phyloP scores from a whole-genome alignment of 1,140 invertebrate genomes.

The Thalassaphorura encarpata region DNA sequence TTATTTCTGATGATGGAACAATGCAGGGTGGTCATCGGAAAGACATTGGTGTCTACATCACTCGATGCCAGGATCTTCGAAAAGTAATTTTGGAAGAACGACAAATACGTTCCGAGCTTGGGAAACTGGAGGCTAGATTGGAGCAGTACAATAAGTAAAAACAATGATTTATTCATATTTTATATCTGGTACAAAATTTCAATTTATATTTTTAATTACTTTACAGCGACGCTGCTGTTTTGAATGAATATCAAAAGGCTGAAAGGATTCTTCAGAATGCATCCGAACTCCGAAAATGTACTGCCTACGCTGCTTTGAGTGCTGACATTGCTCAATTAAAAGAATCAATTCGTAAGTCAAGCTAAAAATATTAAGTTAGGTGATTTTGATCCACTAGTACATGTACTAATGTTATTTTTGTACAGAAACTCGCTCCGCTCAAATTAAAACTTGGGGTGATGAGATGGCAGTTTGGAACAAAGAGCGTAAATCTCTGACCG shows the following conservation, averaged over 20 bases:
- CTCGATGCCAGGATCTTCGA: conserved; percentile 1
- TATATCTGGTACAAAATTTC: too few species aligned
- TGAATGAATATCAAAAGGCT: conserved; percentile 11
- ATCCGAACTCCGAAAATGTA: conserved; percentile 6
- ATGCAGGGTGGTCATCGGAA: conserved; percentile 53
- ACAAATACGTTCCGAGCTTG: neutral
- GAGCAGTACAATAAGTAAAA: conserved; percentile 12
- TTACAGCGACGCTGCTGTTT: conserved; percentile 19
- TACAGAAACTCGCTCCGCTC: neutral
- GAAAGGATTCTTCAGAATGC: conserved; percentile 6
- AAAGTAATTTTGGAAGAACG: neutral
- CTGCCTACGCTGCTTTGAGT: conserved; percentile 7
- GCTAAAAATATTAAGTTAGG: too few species aligned
- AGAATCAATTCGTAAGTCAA: neutral
- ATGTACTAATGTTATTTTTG: neutral
- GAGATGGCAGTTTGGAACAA: conserved; percentile 4
- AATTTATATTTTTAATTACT: neutral
- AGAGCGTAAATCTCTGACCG: conserved; percentile 1
- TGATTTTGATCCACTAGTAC: neutral
- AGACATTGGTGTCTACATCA: conserved; percentile 8
- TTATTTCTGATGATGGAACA: conserved; percentile 77
- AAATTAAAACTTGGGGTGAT: neutral
- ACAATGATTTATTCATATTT: neutral
- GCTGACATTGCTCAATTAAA: conserved; percentile 14
- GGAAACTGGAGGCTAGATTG: neutral